phyloP scores from a whole-genome alignment of 2,888 invertebrate genomes.

The Caenorhabditis sp. region DNA sequence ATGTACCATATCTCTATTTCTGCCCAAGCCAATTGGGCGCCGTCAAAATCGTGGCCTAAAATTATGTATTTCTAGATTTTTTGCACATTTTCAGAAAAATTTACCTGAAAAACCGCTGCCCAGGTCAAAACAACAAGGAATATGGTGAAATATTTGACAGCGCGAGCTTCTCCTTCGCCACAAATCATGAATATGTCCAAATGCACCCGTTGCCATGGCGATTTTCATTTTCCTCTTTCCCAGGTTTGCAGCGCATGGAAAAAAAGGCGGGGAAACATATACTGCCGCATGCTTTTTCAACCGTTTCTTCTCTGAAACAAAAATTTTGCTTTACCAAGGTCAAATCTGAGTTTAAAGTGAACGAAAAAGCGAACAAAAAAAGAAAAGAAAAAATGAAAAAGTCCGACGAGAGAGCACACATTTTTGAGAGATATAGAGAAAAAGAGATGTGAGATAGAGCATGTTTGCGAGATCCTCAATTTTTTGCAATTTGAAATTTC shows the following conservation, averaged over 20 bases:
- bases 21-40: not conserved
- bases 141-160: constrained; percentile 15
- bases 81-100: not conserved
- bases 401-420: no score
- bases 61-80: not conserved
- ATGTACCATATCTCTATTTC: constrained; percentile 14
- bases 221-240: no score
- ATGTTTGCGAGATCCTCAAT: constrained; percentile 1
- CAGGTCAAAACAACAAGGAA: constrained; percentile 27
- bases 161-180: constrained; percentile 9
- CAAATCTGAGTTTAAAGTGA: no score
- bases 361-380: constrained; percentile 4
- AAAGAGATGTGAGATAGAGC: constrained; percentile 8
- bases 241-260: no score
- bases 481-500: not conserved
- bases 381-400: not conserved
- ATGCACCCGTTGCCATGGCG: constrained; percentile 21
- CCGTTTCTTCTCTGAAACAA: no score
- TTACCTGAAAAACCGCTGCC: constrained; percentile 30
- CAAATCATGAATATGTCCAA: not conserved
- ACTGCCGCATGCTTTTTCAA: no score
- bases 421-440: not conserved
- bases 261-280: no score
- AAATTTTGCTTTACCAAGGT: no score
- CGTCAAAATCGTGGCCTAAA: not conserved